A percentile compares a stretch with the other conserved stretches of the same genome.
phyloP scores from a whole-genome alignment of 1,140 invertebrate genomes.

The Anastatus disparis region DNA sequence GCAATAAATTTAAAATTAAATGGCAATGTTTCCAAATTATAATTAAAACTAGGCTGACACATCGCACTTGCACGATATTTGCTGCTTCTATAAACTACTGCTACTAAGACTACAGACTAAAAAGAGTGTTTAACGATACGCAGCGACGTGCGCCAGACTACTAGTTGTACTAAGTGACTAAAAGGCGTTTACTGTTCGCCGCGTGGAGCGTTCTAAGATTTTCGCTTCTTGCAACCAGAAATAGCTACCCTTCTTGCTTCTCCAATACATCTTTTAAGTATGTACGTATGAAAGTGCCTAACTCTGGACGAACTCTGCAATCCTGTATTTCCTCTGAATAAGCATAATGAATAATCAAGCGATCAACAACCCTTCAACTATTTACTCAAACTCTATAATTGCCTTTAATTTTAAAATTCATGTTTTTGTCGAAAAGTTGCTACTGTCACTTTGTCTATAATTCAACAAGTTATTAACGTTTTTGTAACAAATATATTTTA shows the following conservation, averaged over 20 bases:
- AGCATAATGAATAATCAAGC: neutral
- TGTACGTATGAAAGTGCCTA: too few relatives aligned
- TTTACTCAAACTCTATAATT: too few relatives aligned
- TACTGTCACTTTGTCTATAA: neutral
- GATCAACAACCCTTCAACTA: constrained; percentile 18
- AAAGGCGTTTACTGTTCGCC: constrained; percentile 54
- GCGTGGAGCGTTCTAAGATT: constrained; percentile 49
- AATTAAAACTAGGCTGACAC: too few relatives aligned
- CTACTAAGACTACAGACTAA: constrained; percentile 43
- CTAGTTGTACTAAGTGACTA: constrained; percentile 62
- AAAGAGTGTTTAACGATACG: constrained; percentile 60
- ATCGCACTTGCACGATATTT: too few relatives aligned
- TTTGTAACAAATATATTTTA: too few relatives aligned
- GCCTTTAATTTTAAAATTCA: neutral
- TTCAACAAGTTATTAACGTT: constrained; percentile 8
- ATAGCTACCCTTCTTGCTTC: constrained; percentile 67
- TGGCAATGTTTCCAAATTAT: too few relatives aligned
- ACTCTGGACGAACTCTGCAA: neutral
- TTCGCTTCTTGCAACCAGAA: constrained; percentile 64
- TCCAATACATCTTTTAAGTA: constrained; percentile 61
- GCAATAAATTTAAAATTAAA: too few relatives aligned
- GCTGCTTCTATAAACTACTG: constrained; percentile 15
- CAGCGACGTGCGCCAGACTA: constrained; percentile 63
- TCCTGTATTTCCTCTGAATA: neutral
- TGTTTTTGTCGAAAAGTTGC: too few relatives aligned